Evolutionary conservation across 1,140 invertebrate genomes (phyloP).

Genomic region (Meloidogyne floridensis): DNA sequence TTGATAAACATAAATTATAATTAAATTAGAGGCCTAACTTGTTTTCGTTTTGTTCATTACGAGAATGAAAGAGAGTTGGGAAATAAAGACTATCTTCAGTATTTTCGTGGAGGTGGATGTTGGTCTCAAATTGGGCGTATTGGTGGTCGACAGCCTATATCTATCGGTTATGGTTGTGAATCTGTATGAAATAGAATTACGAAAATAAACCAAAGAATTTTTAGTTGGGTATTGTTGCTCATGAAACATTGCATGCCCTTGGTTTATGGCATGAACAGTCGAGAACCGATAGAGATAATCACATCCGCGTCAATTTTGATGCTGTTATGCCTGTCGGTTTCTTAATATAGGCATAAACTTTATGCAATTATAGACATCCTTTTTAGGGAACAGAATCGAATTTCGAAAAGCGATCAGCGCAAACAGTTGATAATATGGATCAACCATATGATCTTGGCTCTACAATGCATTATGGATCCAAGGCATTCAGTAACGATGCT

Average conservation of each 20-base stretch:
- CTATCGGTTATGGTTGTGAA: conserved; percentile 65
- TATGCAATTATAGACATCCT: background rate
- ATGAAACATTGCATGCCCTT: conserved; percentile 69
- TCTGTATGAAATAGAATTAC: conserved; percentile 34
- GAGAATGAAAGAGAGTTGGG: conserved; percentile 25
- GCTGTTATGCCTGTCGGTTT: conserved; percentile 53
- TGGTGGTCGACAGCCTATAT: conserved; percentile 57
- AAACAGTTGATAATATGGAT: conserved; percentile 57
- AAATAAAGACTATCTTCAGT: conserved; percentile 46
- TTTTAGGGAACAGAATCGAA: conserved; percentile 59
- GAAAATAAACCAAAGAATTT: conserved; percentile 11
- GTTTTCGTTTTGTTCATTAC: conserved; percentile 58
- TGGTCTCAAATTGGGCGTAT: conserved; percentile 62
- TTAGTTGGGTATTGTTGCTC: conserved; percentile 64
- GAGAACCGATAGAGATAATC: conserved; percentile 61
- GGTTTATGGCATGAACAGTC: conserved; percentile 67
- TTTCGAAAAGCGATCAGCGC: conserved; percentile 59
- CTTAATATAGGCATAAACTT: background rate
- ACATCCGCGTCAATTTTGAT: conserved; percentile 50
- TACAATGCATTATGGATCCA: conserved; percentile 64
- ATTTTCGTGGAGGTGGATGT: conserved; percentile 60
- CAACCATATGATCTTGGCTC: conserved; percentile 49
- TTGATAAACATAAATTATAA: background rate
- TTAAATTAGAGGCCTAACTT: conserved; percentile 40
- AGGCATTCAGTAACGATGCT: conserved; percentile 58